Evolutionary conservation across 2,797 vertebrate species (phyloP), one percentile per base, ranked within the genome.

Genomic region (Chlorospingus semifuscus): DNA sequence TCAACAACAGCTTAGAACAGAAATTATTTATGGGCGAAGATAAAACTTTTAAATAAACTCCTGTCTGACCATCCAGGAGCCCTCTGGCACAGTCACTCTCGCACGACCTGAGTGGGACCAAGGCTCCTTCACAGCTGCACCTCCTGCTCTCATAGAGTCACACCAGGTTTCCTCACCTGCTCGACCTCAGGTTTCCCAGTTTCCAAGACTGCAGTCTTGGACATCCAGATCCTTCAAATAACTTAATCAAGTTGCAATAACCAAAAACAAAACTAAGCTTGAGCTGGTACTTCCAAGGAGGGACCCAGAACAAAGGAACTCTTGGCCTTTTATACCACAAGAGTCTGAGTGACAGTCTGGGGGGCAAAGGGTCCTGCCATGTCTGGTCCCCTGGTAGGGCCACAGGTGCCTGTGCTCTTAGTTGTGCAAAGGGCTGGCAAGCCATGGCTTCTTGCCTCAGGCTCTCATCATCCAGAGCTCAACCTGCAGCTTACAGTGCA

Each of bases 51-150:
- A 46, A 41, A 52, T 26, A 90, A 65, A 29, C 18, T 52, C 6
- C 27, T 39, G 2, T 64, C 15, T 4, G 1, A 36, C 26, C 26
- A 32, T 29, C 30, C 59, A 41, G 57, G 15, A 3, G 3, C 6
- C 12, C 15, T 65, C 30, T 52, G 34, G 44, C 0, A 2, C 2
- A 3, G 24, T 83, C n/a, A 20, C 8, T 27, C 14, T 60, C 0
- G 0, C 5, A 27, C 3, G 2, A 36, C 26, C 46, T 59, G 52
- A 65, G 52, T 32, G 36, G 15, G 15, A 59, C 22, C 0, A 0
- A 30, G 18, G 6, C 2, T 15, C 8, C 26, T 41, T 53, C 36
- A 21, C 39, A 41, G 30, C 22, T 46, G 11, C 15, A 34, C 3
- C 4, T 4, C 12, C 11, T 11, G 14, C 8, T 34, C 15, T 32